phyloP scores from a whole-genome alignment of 2,888 invertebrate genomes.

The Resseliella maxima region DNA sequence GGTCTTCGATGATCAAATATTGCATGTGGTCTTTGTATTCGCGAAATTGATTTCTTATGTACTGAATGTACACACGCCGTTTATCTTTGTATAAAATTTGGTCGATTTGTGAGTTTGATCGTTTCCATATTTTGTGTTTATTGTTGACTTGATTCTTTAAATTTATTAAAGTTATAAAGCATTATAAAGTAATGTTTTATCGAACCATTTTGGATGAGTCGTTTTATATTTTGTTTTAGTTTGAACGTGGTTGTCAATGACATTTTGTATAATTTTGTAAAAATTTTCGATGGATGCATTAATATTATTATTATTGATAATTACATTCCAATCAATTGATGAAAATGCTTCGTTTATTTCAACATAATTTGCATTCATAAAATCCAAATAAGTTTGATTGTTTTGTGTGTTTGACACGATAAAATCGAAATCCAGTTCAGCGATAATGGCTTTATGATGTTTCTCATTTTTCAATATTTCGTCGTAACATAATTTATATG shows the following conservation, averaged over 20 bases:
- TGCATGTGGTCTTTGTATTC: neutral
- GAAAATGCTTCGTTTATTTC: neutral
- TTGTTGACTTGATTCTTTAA: neutral
- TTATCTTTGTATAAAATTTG: neutral
- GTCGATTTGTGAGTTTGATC: neutral
- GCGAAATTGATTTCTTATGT: neutral
- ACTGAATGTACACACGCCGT: neutral
- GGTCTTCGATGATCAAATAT: neutral
- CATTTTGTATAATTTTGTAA: neutral
- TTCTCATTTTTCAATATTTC: neutral
- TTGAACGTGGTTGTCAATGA: neutral
- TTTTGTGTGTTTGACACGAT: neutral
- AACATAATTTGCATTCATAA: neutral
- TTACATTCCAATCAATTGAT: neutral
- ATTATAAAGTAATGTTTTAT: too few species aligned
- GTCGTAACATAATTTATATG: neutral
- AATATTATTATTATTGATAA: neutral
- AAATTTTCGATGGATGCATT: neutral
- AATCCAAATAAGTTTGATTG: neutral
- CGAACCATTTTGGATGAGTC: neutral
- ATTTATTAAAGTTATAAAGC: neutral
- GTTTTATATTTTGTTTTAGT: neutral
- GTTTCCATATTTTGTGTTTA: neutral
- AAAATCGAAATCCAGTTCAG: neutral
- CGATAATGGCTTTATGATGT: neutral